These are phyloP conservation scores for Balaeniceps rex DNA, from an alignment of 2,113 vertebrate species.

Conservation along the genomic window DNA sequence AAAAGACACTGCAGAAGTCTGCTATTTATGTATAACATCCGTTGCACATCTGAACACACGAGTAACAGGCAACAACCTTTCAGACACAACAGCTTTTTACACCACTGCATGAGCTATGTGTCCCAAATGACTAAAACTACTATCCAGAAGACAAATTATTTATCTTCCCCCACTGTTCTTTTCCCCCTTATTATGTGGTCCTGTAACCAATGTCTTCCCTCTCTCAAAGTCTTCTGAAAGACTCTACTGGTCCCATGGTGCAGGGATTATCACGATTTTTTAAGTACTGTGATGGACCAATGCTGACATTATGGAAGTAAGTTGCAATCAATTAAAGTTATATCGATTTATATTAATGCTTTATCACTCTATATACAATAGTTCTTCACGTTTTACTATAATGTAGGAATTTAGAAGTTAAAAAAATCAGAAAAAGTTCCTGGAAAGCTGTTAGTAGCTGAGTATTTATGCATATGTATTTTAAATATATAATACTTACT, in stretches of 20 bases:
- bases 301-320: background rate
- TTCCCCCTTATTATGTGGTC: background rate
- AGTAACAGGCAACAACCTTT: background rate
- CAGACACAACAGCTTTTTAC: background rate
- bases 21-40: background rate
- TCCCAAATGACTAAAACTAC: background rate
- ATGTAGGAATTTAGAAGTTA: background rate
- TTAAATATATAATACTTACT: constrained; percentile 80
- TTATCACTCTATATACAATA: background rate
- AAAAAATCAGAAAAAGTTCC: background rate
- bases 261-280: background rate
- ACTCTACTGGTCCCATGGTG: background rate
- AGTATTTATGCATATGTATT: background rate
- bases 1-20: background rate
- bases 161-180: background rate
- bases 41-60: background rate
- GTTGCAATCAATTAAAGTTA: background rate
- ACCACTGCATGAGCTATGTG: background rate
- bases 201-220: background rate
- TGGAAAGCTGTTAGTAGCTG: background rate
- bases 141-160: background rate
- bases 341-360: background rate
- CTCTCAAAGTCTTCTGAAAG: background rate
- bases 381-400: background rate
- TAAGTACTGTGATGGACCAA: background rate